phyloP scores from a whole-genome alignment of 2,797 vertebrate species.

The Anas flavirostris region DNA sequence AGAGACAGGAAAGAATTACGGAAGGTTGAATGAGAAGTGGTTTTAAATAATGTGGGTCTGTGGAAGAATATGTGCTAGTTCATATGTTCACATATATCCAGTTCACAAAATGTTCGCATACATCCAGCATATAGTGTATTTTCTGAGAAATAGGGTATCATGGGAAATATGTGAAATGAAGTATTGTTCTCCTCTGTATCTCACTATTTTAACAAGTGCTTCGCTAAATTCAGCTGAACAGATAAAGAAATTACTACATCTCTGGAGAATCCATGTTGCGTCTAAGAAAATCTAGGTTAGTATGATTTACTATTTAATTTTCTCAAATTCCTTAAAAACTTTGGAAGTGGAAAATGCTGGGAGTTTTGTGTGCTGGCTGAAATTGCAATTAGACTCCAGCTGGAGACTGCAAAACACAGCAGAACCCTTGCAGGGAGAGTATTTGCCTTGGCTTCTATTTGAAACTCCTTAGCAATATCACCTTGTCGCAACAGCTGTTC shows the following conservation, averaged over 20 bases:
- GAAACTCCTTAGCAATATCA: constrained; percentile 72
- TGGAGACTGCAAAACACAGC: constrained; percentile 69
- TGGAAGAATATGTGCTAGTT: background rate
- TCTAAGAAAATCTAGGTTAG: background rate
- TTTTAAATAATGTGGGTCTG: background rate
- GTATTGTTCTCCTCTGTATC: background rate
- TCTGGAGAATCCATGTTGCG: background rate
- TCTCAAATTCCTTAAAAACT: constrained; percentile 39
- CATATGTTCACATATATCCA: background rate
- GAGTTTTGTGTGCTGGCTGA: constrained; percentile 62
- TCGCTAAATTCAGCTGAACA: background rate
- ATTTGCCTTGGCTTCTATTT: constrained; percentile 73
- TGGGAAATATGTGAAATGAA: background rate
- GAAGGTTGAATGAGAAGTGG: background rate
- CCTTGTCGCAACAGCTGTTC: constrained; percentile 80
- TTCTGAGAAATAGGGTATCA: background rate
- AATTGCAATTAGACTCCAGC: constrained; percentile 78
- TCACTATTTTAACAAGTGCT: background rate
- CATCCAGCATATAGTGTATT: background rate
- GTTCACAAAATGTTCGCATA: background rate
- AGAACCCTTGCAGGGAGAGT: constrained; percentile 64
- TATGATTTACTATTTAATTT: constrained; percentile 57
- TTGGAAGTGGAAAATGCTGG: constrained; percentile 33
- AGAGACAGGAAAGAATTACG: background rate
- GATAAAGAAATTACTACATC: background rate